Conservation (phyloP, 2,113 vertebrate genomes). For the Cebus imitator region DNA sequence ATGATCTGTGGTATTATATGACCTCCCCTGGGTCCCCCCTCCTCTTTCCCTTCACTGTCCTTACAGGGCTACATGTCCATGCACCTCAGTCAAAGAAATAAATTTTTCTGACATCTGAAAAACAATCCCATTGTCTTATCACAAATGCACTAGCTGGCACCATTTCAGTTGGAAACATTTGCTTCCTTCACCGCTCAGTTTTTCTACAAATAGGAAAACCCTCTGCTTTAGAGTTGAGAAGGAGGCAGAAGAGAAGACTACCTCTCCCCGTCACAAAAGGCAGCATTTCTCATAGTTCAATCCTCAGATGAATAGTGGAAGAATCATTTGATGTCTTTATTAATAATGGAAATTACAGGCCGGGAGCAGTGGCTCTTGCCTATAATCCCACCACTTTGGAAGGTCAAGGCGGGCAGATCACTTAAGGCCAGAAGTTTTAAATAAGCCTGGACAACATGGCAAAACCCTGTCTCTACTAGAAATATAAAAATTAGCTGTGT, state of each 20-base stretch:
- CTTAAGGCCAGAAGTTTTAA: too few species aligned
- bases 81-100: conserved; percentile 24
- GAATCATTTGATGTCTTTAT: background rate
- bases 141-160: background rate
- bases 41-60: background rate
- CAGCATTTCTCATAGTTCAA: background rate
- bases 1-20: background rate
- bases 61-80: background rate
- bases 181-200: background rate
- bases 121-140: background rate
- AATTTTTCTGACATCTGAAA: conserved; percentile 15
- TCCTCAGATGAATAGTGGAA: background rate
- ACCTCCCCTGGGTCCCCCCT: background rate
- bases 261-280: background rate
- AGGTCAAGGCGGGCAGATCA: too few species aligned
- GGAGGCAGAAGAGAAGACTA: background rate
- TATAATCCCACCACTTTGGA: too few species aligned
- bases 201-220: conserved; percentile 41
- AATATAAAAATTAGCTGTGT: too few species aligned
- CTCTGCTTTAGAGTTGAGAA: conserved; percentile 27
- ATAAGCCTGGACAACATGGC: too few species aligned
- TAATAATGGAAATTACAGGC: background rate
- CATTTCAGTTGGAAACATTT: conserved; percentile 44
- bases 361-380: too few species aligned
- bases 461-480: too few species aligned